A percentile compares a stretch with the other conserved stretches of the same genome.
These are phyloP conservation scores for Oegoconia quadripuncta DNA, from an alignment of 2,888 invertebrate species.

Conservation along the genomic window DNA sequence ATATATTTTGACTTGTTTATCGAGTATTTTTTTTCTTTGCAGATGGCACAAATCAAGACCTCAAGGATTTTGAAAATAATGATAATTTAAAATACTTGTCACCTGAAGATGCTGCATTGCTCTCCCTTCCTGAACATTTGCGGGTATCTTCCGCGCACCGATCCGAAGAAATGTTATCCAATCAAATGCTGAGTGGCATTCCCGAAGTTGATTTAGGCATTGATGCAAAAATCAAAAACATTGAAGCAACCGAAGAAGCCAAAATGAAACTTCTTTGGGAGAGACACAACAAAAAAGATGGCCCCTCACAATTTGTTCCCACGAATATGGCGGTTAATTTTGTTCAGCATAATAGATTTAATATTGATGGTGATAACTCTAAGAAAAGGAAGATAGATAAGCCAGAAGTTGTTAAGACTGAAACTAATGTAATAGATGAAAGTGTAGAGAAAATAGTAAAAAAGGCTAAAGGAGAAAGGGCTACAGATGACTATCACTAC, in stretches of 20 bases:
- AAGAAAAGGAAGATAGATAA: slow-evolving; percentile 81
- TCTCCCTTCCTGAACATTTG: slow-evolving; percentile 93
- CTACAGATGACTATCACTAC: slow-evolving; percentile 98
- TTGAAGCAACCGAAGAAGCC: slow-evolving; percentile 99
- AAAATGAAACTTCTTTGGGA: slow-evolving; percentile 95
- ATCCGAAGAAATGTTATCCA: slow-evolving; percentile 99
- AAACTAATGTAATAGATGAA: slow-evolving; percentile 59
- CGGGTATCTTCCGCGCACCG: slow-evolving; percentile 90
- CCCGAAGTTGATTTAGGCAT: slow-evolving; percentile 99
- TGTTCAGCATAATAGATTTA: slow-evolving; percentile 97
- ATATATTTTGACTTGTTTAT: background rate
- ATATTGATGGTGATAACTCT: slow-evolving; percentile 86
- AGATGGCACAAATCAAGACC: slow-evolving; percentile 59
- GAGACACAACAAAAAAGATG: slow-evolving; percentile 93
- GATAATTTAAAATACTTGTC: slow-evolving; percentile 83
- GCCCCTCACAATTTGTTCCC: slow-evolving; percentile 96
- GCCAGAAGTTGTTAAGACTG: slow-evolving; percentile 58
- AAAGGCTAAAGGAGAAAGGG: slow-evolving; percentile 90
- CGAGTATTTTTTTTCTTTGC: slow-evolving; percentile 28
- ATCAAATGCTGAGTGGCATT: slow-evolving; percentile 99
- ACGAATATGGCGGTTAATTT: slow-evolving; percentile 99
- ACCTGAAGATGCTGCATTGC: slow-evolving; percentile 93
- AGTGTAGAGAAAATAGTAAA: slow-evolving; percentile 76
- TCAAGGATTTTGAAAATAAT: slow-evolving; percentile 62
- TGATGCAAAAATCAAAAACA: slow-evolving; percentile 98